These are phyloP conservation scores for Paramisgurnus dabryanus DNA, from an alignment of 2,113 vertebrate species.

Conservation along the genomic window DNA sequence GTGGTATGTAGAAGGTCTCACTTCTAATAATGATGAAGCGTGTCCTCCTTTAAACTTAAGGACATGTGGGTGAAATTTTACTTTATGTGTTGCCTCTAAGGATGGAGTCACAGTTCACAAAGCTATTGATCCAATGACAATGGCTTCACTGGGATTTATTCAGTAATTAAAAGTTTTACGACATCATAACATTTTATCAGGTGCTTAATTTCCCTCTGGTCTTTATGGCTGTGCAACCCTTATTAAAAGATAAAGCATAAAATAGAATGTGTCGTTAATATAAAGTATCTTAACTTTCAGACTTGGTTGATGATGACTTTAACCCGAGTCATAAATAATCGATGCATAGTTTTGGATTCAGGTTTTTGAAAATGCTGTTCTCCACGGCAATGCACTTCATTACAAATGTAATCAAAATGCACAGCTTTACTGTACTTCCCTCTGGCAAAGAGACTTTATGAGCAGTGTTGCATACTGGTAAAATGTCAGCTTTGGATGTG, in stretches of 20 bases:
- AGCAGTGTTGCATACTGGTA: slow-evolving; percentile 67
- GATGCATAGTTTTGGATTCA: neutral
- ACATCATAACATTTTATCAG: slow-evolving; percentile 46
- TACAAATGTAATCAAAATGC: slow-evolving; percentile 25
- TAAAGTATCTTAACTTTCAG: neutral
- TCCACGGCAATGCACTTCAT: neutral
- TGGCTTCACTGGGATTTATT: slow-evolving; percentile 51
- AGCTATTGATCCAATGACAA: slow-evolving; percentile 47
- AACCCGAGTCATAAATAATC: no score
- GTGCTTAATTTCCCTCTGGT: slow-evolving; percentile 28
- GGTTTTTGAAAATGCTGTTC: neutral
- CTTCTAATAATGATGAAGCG: slow-evolving; percentile 29
- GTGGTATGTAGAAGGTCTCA: slow-evolving; percentile 1
- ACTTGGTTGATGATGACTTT: neutral
- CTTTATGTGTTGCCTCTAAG: slow-evolving; percentile 41
- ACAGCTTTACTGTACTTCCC: slow-evolving; percentile 49
- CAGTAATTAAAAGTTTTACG: slow-evolving; percentile 52
- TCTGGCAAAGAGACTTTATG: slow-evolving; percentile 59
- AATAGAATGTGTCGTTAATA: neutral
- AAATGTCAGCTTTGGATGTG: slow-evolving; percentile 73
- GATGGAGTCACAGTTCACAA: slow-evolving; percentile 30
- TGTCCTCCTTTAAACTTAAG: slow-evolving; percentile 23
- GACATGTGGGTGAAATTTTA: slow-evolving; percentile 11
- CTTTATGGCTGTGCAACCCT: slow-evolving; percentile 15
- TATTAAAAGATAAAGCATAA: neutral